A percentile compares a stretch with the other conserved stretches of the same genome.
phyloP scores from a whole-genome alignment of 2,888 invertebrate genomes.

The Sphinx pinastri region DNA sequence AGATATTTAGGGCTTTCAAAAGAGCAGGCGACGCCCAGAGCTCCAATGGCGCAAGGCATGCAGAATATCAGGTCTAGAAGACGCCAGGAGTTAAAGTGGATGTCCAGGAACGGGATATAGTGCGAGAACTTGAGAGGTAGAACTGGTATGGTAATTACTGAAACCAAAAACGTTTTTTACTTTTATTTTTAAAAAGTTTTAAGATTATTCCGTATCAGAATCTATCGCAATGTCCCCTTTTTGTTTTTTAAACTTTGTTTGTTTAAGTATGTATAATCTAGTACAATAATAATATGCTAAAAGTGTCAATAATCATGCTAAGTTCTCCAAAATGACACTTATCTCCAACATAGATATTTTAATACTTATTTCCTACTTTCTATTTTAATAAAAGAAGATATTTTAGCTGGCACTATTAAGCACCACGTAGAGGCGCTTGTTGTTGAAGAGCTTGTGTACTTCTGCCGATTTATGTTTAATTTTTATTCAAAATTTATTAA shows the following conservation, averaged over 20 bases:
- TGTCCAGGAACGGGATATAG: conserved; percentile 67
- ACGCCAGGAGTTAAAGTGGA: conserved; percentile 89
- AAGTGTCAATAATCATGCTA: not conserved
- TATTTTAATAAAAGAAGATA: no score
- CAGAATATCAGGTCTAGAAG: conserved; percentile 86
- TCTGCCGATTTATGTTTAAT: no score
- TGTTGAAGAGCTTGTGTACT: no score
- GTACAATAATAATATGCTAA: no score
- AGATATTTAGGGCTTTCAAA: conserved; percentile 92
- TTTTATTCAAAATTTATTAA: not conserved
- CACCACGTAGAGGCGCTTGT: not conserved
- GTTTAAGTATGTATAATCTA: no score
- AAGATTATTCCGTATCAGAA: no score
- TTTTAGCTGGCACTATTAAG: not conserved
- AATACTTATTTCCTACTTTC: no score
- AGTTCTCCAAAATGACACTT: no score
- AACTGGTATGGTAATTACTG: conserved; percentile 87
- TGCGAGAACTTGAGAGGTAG: conserved; percentile 83
- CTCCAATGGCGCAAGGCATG: conserved; percentile 84
- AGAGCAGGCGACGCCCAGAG: conserved; percentile 78
- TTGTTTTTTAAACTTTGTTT: no score
- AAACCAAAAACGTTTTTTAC: conserved; percentile 34
- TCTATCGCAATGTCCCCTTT: no score
- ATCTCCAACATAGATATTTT: no score
- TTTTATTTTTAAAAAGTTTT: not conserved